Conservation (phyloP, 2,797 vertebrate species). For the Galaxias olidus region DNA sequence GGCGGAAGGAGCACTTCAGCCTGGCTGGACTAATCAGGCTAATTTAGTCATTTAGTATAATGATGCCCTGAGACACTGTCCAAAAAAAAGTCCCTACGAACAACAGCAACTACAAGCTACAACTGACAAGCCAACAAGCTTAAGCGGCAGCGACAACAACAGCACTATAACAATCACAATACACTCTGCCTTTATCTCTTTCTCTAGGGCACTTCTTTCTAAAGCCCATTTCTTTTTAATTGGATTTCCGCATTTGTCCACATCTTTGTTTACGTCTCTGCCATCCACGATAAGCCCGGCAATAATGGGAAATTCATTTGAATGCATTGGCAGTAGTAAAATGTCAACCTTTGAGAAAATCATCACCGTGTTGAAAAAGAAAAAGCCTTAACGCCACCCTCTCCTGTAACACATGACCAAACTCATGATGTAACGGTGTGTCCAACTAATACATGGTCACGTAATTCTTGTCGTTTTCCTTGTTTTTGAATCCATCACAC, state of each 20-base stretch:
- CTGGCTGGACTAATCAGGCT: conserved; percentile 50
- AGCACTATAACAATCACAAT: conserved; percentile 1
- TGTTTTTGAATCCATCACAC: conserved; percentile 2
- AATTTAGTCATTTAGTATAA: conserved; percentile 55
- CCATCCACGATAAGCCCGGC: conserved; percentile 52
- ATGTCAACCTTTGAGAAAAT: conserved; percentile 39
- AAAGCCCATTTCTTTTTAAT: conserved; percentile 69
- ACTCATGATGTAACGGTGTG: too few relatives aligned
- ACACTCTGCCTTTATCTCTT: conserved; percentile 45
- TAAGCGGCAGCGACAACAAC: background rate
- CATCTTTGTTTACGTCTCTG: conserved; percentile 67
- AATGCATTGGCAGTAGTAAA: conserved; percentile 55
- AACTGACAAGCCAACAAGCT: background rate
- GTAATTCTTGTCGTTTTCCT: conserved; percentile 17
- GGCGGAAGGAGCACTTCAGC: conserved; percentile 45
- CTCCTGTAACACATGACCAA: too few relatives aligned
- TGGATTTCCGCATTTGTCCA: conserved; percentile 57
- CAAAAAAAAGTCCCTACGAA: conserved; percentile 23
- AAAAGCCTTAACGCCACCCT: too few relatives aligned
- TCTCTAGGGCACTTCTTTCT: conserved; percentile 47
- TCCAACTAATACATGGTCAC: background rate
- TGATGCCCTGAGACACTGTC: conserved; percentile 38
- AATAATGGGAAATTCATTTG: conserved; percentile 68
- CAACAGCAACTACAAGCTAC: conserved; percentile 8
- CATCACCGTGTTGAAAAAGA: background rate